Evolutionary conservation across 2,113 vertebrate species (phyloP), one percentile per base, ranked within the genome.

Genomic region (Neoarius graeffei): DNA sequence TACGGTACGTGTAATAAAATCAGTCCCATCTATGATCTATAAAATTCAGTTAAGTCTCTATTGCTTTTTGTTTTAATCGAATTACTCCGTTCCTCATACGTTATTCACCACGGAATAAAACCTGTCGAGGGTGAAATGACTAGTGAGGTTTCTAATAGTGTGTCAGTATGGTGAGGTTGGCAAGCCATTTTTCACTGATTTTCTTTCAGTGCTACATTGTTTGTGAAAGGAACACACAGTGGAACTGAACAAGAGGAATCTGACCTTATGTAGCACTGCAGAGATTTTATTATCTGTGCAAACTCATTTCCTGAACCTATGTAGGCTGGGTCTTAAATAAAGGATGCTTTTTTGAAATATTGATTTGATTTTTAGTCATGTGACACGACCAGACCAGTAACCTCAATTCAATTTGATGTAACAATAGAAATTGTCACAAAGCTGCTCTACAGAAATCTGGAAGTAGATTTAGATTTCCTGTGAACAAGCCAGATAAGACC

Each of bases 41-140:
- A 35, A 82, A 82, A 85, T 52, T 56, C 42, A 81, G 54, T 86
- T 86, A 86, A 27, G 59, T 57, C 74, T 64, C 14, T 52, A 80
- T 66, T 80, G 85, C 59, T 79, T 86, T 86, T 86, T 74, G 74
- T 56, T 35, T 48, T 80, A 86, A 86, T 67, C 25, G 62, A 30
- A 56, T 81, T 67, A 66, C 76, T 14, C 85, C 35, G 19, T 42
- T 23, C 60, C 48, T 35, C 59, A 80, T 80, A 13, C 5, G 8
- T 81, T 81, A 81, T 81, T 62, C 52, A 10, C 27, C 57, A 81
- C 67, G 85, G 76, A 86, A 79, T 10, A 48, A 66, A 86, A 86
- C 17, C 60, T 80, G 59, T 80, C n/a, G 42, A 20, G 73, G 59
- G 85, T 86, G 50, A 79, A 66, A 66, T 54, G 42, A 62, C 59